Evolutionary conservation across 2,888 invertebrate species (phyloP), one percentile per base, ranked within the genome.

Genomic region (Leucania comma): DNA sequence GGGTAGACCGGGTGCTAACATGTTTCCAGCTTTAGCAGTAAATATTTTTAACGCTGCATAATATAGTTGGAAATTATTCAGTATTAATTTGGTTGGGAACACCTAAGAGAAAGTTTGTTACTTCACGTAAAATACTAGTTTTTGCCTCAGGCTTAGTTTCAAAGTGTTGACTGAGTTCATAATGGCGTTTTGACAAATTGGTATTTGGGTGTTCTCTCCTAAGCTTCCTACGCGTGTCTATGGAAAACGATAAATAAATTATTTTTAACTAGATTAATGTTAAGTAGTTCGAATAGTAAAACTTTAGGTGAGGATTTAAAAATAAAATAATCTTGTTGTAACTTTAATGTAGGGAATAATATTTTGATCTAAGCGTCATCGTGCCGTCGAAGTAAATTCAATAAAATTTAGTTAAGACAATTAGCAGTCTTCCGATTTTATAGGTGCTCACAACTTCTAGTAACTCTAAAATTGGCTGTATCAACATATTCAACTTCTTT

Each of bases 1-100:
- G 86, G 80, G 86, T 61, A 87, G 81, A 87, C 89, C 92, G 93
- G 94, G 92, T 94, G 94, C 90, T 92, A 90, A 88, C 88, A 75
- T 84, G 84, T 87, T 88, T 88, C 84, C 81, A 86, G 81, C 81
- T 85, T 85, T 74, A 85, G 88, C 86, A 83, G 90, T 92, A 90
- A 92, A 92, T 92, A 89, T 90, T 90, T 87, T 93, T 92, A 90
- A 90, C 93, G 84, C 91, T 87, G 87, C 84, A 85, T 85, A 86
- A 86, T 85, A 61, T 78, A 66, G 35, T 64, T 54, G 58, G 51
- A 80, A 70, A 80, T 85, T 74, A 85, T 86, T 78, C 72, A 59
- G 64, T 81, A 75, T 83, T 83, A 75, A 85, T 84, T 73, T 75
- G 57, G 66, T 59, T 72, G 59, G 35, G 68, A 81, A 86, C 61